Base-by-base conservation (phyloP, 2,797 vertebrate species). In the Taenioides sp. region DNA sequence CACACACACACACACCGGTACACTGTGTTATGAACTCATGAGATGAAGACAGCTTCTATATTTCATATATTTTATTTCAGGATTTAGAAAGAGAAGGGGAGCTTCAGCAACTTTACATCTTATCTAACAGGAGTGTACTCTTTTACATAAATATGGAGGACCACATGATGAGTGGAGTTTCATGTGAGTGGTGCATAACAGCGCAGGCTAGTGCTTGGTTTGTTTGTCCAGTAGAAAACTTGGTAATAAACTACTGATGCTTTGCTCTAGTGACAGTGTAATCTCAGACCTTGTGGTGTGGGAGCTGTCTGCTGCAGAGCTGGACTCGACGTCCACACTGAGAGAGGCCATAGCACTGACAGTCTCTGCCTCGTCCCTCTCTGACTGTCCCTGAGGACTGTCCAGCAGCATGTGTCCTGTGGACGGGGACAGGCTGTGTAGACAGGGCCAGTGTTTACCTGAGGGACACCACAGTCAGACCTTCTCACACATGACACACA, bases 331-430 rank as follows among this genome's bases (percentile, higher is more conserved):
- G 16, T 96, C 97, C 31, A 98, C 96, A 0, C 95, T 97, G 40
- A 98, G 93, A 54, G 95, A 96, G 2, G 97, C 97, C 96, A 98
- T 96, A 77, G 97, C 97, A 0, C 93, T 97, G 88, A 98, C 95
- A 0, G 97, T 95, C 80, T 97, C 97, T 0, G 97, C 96, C 88
- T 97, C 97, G 1, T 96, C 97, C 7, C 88, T 92, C 88, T 98
- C 96, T 0, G 91, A 91, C 58, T 91, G 91, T 74, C 85, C 86
- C 67, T 65, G 84, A 27, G 95, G 93, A 5, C 92, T 90, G 59
- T 97, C 96, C 84, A 93, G 76, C 81, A 96, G 80, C 50, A 95
- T 96, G 54, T 90, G 90, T 37, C 95, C 92, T 16, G 95, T 90
- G 0, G 93, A 91, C 1, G 93, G 85, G 5, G 94, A 92, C 20